Base-by-base conservation (phyloP, 2,888 invertebrate genomes). In the Spisula subtruncata region DNA sequence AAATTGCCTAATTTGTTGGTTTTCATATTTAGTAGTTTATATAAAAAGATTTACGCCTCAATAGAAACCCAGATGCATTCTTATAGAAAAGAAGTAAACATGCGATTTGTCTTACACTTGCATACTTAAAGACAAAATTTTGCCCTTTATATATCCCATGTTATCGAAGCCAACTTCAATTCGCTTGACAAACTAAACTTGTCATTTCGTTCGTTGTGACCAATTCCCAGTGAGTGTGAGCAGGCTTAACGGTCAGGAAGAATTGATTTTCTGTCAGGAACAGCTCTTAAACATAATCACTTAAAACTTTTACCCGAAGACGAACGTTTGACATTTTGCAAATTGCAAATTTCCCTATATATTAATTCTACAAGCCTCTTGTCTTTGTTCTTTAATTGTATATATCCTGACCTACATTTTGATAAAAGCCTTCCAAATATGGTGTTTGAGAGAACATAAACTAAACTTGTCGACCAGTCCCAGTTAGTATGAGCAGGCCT, bases 201-300 rank as follows among this genome's bases (percentile, higher is more conserved):
- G 60, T 66, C 60, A 25, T 66, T 25, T n/a, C 60, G n/a, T 66
- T 66, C n/a, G 25, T 6, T 66, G 6, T 66, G 25, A 25, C 60
- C 25, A 25, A 25, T n/a, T 66, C n/a, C 10, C 25, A 4, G 60
- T 66, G 0, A 25, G 25, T 25, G n/a, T 10, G 51, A 66, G 25
- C 60, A 25, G 4, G n/a, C n/a, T 66, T 25, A 66, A 25, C 60
- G 2, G 25, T 66, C 60, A 25, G 6, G n/a, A n/a, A 66, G 60
- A 66, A 66, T 66, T n/a, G n/a, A n/a, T n/a, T n/a, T n/a, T n/a
- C n/a, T n/a, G n/a, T n/a, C n/a, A n/a, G n/a, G n/a, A n/a, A n/a
- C n/a, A n/a, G n/a, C n/a, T n/a, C 60, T 60, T 60, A 60, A 60
- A 60, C 60, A 60, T n/a, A n/a, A 60, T n/a, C 60, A 60, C 60